These are phyloP conservation scores for Platerodrilus igneus DNA, from an alignment of 2,888 invertebrate species.

Conservation along the genomic window DNA sequence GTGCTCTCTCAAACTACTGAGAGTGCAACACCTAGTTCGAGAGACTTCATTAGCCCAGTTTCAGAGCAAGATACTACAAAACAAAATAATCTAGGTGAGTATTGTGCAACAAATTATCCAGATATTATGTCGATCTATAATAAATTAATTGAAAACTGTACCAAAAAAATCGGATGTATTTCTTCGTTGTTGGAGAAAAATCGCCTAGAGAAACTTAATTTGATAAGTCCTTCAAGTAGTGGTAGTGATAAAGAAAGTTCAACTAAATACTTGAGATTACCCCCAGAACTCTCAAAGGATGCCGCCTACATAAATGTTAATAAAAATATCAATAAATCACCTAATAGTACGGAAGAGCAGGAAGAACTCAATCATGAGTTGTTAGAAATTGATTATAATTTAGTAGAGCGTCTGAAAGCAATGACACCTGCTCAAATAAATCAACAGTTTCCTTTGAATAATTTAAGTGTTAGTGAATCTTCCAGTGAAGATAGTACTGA, in stretches of 20 bases:
- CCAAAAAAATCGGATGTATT: constrained; percentile 54
- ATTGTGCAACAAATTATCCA: constrained; percentile 15
- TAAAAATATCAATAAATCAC: constrained; percentile 6
- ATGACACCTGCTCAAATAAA: constrained; percentile 23
- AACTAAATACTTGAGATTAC: constrained; percentile 40
- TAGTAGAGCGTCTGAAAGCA: constrained; percentile 35
- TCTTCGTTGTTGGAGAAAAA: constrained; percentile 55
- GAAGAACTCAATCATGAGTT: constrained; percentile 29
- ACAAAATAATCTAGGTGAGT: constrained; percentile 7
- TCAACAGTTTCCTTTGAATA: constrained; percentile 2
- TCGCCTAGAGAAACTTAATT: constrained; percentile 53
- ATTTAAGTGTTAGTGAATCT: background rate
- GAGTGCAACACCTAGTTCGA: constrained; percentile 14
- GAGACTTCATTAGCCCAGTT: background rate
- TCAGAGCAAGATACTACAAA: background rate
- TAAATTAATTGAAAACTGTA: constrained; percentile 53
- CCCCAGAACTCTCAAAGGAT: constrained; percentile 14
- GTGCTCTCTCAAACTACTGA: constrained; percentile 18
- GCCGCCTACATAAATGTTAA: background rate
- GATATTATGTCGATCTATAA: constrained; percentile 42
- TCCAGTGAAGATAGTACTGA: constrained; percentile 3
- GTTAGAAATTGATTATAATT: constrained; percentile 37
- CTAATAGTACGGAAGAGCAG: constrained; percentile 29
- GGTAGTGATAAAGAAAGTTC: constrained; percentile 39
- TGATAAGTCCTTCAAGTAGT: constrained; percentile 42